phyloP scores from a whole-genome alignment of 2,113 vertebrate species.

The Lophochroa leadbeateri region DNA sequence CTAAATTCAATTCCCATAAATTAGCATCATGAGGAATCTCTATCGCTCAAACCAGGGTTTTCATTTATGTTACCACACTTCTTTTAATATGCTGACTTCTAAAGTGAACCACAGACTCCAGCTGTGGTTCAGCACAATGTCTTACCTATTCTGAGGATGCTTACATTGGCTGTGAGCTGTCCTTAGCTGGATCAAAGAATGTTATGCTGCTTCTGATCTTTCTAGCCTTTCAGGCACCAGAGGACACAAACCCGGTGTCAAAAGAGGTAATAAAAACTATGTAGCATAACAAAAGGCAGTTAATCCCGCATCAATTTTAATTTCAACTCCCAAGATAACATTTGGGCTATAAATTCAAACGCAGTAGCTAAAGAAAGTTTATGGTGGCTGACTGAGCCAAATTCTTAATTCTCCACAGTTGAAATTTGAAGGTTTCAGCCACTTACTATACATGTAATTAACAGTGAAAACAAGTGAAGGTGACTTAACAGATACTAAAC shows the following conservation, averaged over 20 bases:
- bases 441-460: neutral
- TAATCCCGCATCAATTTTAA: neutral
- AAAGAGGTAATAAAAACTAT: neutral
- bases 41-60: neutral
- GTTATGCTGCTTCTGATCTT: neutral
- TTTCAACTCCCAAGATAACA: neutral
- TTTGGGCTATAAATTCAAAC: neutral
- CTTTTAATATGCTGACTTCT: neutral
- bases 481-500: neutral
- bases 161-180: neutral
- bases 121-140: rapidly evolving
- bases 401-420: neutral
- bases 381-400: neutral
- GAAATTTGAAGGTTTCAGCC: neutral
- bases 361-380: neutral
- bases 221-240: neutral
- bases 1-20: neutral
- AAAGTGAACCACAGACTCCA: neutral
- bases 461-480: neutral
- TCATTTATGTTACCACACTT: neutral
- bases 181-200: neutral
- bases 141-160: neutral
- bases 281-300: neutral
- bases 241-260: neutral
- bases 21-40: neutral